Conservation (phyloP, 2,797 vertebrate genomes). For the Leucoraja ocellata region DNA sequence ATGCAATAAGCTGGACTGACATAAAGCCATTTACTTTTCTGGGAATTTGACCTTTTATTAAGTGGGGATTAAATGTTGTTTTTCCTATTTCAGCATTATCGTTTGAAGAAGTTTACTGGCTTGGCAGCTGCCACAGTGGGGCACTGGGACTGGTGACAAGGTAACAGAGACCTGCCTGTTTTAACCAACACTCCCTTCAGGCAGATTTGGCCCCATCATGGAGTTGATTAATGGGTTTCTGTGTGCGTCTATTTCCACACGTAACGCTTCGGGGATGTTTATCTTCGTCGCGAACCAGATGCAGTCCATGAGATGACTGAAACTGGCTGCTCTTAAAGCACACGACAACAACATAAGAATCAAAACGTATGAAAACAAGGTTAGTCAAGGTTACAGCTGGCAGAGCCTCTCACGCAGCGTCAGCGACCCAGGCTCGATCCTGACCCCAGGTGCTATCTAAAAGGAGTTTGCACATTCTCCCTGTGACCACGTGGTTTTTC, state of each 20-base stretch:
- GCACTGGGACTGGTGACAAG: not conserved
- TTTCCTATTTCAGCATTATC: not conserved
- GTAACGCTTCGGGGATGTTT: not conserved
- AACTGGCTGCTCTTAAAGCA: not conserved
- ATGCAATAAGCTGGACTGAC: not conserved
- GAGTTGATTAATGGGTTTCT: not conserved
- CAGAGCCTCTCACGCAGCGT: too few species aligned
- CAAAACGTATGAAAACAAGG: not conserved
- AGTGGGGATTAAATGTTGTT: not conserved
- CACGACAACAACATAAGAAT: not conserved
- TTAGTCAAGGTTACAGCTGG: too few species aligned
- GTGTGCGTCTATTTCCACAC: not conserved
- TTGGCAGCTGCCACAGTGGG: too few species aligned
- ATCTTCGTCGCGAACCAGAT: not conserved
- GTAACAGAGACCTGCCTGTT: not conserved
- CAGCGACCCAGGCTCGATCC: too few species aligned
- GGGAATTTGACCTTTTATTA: not conserved
- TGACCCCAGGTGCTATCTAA: too few species aligned
- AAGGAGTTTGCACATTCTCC: too few species aligned
- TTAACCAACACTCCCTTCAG: not conserved
- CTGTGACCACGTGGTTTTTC: too few species aligned
- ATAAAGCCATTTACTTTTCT: not conserved
- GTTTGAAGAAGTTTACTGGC: not conserved
- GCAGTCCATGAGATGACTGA: not conserved
- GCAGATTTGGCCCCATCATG: not conserved